Conservation (phyloP, 2,888 invertebrate genomes). For the Pedicia rivosa region DNA sequence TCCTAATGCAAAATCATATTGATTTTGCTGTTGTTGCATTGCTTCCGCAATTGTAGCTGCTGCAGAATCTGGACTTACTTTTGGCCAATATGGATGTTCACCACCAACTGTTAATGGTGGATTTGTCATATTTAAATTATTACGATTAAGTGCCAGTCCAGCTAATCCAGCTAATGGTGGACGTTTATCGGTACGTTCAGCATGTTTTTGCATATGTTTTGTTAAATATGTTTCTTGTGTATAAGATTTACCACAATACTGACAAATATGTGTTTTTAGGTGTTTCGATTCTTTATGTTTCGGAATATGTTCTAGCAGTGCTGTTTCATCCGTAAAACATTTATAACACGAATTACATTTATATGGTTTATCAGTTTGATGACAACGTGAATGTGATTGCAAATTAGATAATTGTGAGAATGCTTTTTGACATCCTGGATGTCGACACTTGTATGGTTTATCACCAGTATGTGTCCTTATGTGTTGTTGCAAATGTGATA, state of each 20-base stretch:
- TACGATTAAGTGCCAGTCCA: constrained; percentile 13
- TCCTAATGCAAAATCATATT: constrained; percentile 25
- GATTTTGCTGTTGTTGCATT: constrained; percentile 43
- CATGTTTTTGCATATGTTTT: constrained; percentile 99
- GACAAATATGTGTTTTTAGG: constrained; percentile 97
- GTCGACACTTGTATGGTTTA: constrained; percentile 96
- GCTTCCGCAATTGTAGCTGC: constrained; percentile 43
- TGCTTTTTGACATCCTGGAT: constrained; percentile 95
- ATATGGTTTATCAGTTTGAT: constrained; percentile 98
- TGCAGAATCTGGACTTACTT: constrained; percentile 65
- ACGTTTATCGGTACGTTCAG: constrained; percentile 73
- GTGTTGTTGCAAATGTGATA: constrained; percentile 98
- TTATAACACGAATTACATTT: constrained; percentile 99
- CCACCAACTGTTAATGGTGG: constrained; percentile 30
- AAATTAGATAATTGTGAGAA: constrained; percentile 98
- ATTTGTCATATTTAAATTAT: constrained; percentile 14
- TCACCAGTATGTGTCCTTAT: constrained; percentile 99
- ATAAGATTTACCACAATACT: constrained; percentile 98
- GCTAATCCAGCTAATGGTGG: constrained; percentile 13
- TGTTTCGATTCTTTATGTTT: constrained; percentile 99
- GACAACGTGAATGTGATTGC: constrained; percentile 97
- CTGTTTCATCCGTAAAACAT: constrained; percentile 95
- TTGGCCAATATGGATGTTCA: constrained; percentile 66
- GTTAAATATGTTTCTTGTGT: constrained; percentile 98
- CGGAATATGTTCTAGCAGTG: constrained; percentile 96